A percentile compares a stretch with the other conserved stretches of the same genome.
phyloP scores from a whole-genome alignment of 2,113 vertebrate genomes.

The Gavia stellata region DNA sequence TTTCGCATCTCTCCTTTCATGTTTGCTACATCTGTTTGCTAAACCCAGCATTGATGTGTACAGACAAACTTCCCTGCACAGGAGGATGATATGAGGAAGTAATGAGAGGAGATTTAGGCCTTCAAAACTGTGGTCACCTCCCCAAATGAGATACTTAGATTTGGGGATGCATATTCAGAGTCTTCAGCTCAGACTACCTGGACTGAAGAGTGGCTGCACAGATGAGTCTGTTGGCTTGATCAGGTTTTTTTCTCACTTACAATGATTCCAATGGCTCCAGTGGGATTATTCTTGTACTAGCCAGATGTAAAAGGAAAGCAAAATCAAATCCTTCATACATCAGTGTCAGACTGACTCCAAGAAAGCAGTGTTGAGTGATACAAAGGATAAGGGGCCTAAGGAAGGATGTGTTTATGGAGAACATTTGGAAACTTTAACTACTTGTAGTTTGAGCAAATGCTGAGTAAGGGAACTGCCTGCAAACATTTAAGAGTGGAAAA shows the following conservation, averaged over 20 bases:
- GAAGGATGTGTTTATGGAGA: constrained; percentile 58
- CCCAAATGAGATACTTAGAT: background rate
- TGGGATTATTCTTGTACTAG: constrained; percentile 32
- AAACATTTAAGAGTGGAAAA: background rate
- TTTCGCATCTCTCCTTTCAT: background rate
- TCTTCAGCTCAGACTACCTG: background rate
- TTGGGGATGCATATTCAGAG: background rate
- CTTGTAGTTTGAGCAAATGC: background rate
- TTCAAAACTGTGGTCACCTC: background rate
- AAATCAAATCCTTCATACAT: constrained; percentile 55
- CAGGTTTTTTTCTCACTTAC: background rate
- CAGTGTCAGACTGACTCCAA: constrained; percentile 52
- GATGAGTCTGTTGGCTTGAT: constrained; percentile 18
- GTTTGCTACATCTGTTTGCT: background rate
- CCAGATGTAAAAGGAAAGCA: constrained; percentile 55
- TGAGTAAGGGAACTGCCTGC: background rate
- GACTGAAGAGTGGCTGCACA: background rate
- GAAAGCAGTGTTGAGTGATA: constrained; percentile 55
- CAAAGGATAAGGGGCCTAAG: constrained; percentile 49
- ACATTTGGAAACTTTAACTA: constrained; percentile 51
- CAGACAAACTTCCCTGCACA: background rate
- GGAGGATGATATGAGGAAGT: background rate
- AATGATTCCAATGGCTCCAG: background rate
- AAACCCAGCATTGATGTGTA: background rate
- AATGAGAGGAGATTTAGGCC: background rate